Base-by-base conservation (phyloP, 1,140 invertebrate genomes). In the Nasonia giraulti region DNA sequence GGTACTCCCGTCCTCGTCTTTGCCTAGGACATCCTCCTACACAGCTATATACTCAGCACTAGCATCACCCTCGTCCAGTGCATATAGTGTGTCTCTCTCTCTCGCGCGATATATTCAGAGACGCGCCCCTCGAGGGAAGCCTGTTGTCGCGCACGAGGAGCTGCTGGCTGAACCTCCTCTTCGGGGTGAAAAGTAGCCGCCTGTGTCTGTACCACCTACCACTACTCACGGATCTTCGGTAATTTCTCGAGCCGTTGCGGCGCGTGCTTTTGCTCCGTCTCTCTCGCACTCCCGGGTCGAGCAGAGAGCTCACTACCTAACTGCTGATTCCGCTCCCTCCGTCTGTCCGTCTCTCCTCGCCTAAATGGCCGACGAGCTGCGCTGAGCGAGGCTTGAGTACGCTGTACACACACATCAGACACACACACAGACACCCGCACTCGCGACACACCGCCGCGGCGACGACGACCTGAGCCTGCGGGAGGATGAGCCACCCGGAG, bases 281-380 rank as follows among this genome's bases (percentile, higher is more conserved):
- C 55, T 8, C 66, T 3, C 31, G 23, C 33, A 27, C 62, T 23
- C 74, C 37, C 20, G 74, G 74, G 74, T n/a, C 2, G 71, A 23
- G 73, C 2, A 74, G 17, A 74, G 31, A 8, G 20, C 78, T 47
- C 66, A n/a, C 40, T 62, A 62, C 44, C 47, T 47, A 55, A 50
- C 23, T 74, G 44, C 73, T 82, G 71, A 62, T 82, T 75, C 50
- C 33, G 20, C 40, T 66, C 33, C 47, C 71, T 55, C 71, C 47
- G 69, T n/a, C 69, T 76, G 2, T 66, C 55, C 47, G 23, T 47
- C 55, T 68, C 44, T 55, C 31, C 75, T 40, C 74, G 74, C 50
- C 82, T 83, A 83, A 83, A 83, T 83, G 82, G 82, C 82, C 82
- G 82, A 83, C 82, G 40, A 82, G 81, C 81, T 62, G 55, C 20